phyloP scores from a whole-genome alignment of 1,140 invertebrate genomes.

The Temnothorax nylanderi region DNA sequence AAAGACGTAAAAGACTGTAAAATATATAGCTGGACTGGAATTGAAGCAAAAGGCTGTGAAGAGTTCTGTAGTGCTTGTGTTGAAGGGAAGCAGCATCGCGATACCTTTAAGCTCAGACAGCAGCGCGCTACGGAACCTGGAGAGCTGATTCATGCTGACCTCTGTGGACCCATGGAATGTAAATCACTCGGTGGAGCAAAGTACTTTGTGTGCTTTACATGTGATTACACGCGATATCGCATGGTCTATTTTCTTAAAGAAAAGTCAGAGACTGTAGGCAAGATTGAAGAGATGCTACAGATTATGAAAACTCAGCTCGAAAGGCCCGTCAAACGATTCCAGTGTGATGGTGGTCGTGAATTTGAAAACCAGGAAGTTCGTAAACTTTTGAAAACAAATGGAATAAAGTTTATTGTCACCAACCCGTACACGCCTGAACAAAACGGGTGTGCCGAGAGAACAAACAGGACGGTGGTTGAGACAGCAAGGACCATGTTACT shows the following conservation, averaged over 20 bases:
- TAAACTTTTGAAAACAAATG: not conserved
- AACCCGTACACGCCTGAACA: not conserved
- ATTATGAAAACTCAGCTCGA: not conserved
- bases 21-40: no score
- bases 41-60: no score
- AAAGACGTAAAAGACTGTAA: no score
- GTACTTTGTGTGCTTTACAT: no score
- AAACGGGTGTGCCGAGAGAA: not conserved
- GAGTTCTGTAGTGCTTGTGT: no score
- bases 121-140: no score
- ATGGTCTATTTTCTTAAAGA: not conserved
- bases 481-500: not conserved
- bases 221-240: not conserved
- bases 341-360: not conserved
- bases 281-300: not conserved
- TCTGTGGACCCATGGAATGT: no score
- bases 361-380: not conserved
- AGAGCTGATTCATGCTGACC: no score
- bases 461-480: not conserved
- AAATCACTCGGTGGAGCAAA: no score
- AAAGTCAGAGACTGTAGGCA: not conserved
- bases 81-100: no score
- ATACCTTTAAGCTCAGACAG: no score
- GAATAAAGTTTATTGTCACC: not conserved
- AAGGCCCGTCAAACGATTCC: not conserved